Percentiles rank a stretch among this genome's conserved stretches.
Conservation (phyloP, 2,113 vertebrate species). For the Xenopus borealis region DNA sequence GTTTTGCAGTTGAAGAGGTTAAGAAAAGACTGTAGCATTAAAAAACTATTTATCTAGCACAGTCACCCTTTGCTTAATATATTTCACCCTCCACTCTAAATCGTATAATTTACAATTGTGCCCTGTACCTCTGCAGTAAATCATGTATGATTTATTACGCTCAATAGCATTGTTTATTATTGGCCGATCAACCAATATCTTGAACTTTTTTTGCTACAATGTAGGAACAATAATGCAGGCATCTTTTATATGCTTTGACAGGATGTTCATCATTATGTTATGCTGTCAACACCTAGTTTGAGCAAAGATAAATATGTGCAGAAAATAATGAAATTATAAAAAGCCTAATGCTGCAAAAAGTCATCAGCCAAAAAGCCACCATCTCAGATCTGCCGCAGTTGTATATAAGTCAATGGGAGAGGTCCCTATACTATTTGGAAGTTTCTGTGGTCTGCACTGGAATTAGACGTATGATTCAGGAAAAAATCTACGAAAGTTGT, state of each 20-base stretch:
- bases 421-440: no score
- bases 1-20: background rate
- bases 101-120: constrained; percentile 44
- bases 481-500: no score
- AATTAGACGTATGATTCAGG: no score
- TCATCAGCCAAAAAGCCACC: no score
- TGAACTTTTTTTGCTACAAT: constrained; percentile 23
- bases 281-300: constrained; percentile 40
- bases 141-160: constrained; percentile 41
- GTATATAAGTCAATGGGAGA: no score
- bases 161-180: constrained; percentile 44
- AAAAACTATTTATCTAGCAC: constrained; percentile 37
- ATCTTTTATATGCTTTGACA: constrained; percentile 39
- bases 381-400: no score
- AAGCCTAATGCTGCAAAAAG: no score
- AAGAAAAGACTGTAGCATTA: constrained; percentile 10
- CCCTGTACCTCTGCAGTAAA: constrained; percentile 40
- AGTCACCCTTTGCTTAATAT: constrained; percentile 40
- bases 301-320: constrained; percentile 37
- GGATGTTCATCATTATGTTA: constrained; percentile 45
- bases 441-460: no score
- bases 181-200: constrained; percentile 44
- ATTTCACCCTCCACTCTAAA: constrained; percentile 39
- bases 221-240: constrained; percentile 35
- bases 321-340: constrained; percentile 21